Base-by-base conservation (phyloP, 2,888 invertebrate species). In the Rotaria macrura region DNA sequence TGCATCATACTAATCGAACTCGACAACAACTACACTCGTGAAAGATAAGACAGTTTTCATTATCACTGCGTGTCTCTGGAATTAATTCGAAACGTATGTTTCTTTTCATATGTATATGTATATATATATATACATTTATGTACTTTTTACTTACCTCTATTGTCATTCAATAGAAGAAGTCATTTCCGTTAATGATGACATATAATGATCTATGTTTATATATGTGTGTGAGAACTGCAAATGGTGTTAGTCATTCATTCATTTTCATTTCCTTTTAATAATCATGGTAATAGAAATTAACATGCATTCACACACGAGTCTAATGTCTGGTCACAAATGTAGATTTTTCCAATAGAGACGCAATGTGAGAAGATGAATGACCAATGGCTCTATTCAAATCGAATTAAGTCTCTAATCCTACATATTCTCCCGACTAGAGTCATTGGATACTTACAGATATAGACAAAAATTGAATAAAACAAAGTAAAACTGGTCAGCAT, bases 31-130 rank as follows among this genome's bases (percentile, higher is more conserved):
- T 65, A 34, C 9, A 65, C 65, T 65, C 65, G 20, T 17, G 65
- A 65, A 3, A 65, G 34, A 65, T 65, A 65, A 65, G 34, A 65
- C 34, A 65, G 34, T 65, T 65, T 65, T 65, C 65, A 65, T 65
- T 65, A 65, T 65, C 65, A 17, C 65, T 34, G 5, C 6, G 38
- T 34, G 65, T 65, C 65, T 65, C 17, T 20, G 20, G 38, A 65
- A 65, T 65, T 65, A 65, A 65, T 65, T 65, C 65, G 65, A 65
- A 65, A 65, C 65, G 65, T 34, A 65, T 65, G 65, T 65, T 65
- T 65, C 65, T 34, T 65, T 65, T 65, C 65, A 65, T 65, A 65
- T 1, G 29, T 57, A 3, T 29, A n/a, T n/a, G n/a, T n/a, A n/a
- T n/a, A n/a, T n/a, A n/a, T n/a, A n/a, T n/a, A n/a, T n/a, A n/a